Conservation (phyloP, 2,888 invertebrate species). For the Drosophila multiciliata region DNA sequence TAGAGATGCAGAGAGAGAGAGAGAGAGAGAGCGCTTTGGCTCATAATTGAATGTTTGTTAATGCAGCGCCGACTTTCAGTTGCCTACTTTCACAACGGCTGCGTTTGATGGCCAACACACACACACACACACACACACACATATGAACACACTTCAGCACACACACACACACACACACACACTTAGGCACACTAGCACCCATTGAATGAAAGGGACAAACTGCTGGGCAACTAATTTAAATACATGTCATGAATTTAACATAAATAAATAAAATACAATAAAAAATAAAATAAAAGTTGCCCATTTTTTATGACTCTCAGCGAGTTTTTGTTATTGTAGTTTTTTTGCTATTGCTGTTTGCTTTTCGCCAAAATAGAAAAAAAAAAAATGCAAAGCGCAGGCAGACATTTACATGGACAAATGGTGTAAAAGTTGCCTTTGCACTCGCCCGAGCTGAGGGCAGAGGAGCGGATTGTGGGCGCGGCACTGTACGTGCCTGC, state of each 20-base stretch:
- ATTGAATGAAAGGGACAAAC: slow-evolving; percentile 57
- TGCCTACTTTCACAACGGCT: slow-evolving; percentile 50
- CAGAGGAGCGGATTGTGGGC: slow-evolving; percentile 20
- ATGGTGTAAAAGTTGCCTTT: slow-evolving; percentile 59
- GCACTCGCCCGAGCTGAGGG: slow-evolving; percentile 1
- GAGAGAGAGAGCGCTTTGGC: slow-evolving; percentile 8
- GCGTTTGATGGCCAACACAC: slow-evolving; percentile 43
- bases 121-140: slow-evolving; percentile 8
- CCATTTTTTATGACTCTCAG: slow-evolving; percentile 52
- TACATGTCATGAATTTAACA: slow-evolving; percentile 76
- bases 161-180: not conserved
- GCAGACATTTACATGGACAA: slow-evolving; percentile 60
- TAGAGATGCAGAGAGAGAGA: not conserved
- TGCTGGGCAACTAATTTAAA: slow-evolving; percentile 73
- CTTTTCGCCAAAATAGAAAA: slow-evolving; percentile 7
- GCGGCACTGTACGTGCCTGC: slow-evolving; percentile 54
- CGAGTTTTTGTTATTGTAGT: slow-evolving; percentile 13
- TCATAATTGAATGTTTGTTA: slow-evolving; percentile 74
- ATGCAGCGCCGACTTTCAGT: slow-evolving; percentile 55
- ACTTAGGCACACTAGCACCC: slow-evolving; percentile 1
- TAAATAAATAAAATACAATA: slow-evolving; percentile 59
- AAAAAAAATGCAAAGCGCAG: slow-evolving; percentile 41
- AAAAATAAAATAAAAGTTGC: slow-evolving; percentile 47
- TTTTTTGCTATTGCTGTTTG: slow-evolving; percentile 23
- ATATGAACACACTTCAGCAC: not conserved